Evolutionary conservation across 2,113 vertebrate genomes (phyloP).

Genomic region (Cygnus atratus): DNA sequence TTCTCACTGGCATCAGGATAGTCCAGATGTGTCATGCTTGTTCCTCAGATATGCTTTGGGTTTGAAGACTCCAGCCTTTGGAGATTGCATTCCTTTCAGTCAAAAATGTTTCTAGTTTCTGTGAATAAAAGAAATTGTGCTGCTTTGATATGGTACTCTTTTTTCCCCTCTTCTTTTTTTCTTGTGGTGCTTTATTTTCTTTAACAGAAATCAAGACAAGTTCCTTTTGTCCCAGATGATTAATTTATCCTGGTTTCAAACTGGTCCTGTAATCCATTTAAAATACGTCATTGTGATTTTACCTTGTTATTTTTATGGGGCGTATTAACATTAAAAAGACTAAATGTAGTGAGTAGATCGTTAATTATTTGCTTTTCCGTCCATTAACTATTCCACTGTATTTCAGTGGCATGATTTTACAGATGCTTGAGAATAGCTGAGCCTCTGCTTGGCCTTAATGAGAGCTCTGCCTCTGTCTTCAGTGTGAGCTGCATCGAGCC

Average conservation of each 20-base stretch:
- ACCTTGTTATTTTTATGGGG: neutral
- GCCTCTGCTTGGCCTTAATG: neutral
- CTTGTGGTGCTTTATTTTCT: neutral
- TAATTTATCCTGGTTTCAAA: neutral
- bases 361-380: neutral
- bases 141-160: neutral
- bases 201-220: neutral
- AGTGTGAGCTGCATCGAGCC: neutral
- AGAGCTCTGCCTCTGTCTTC: neutral
- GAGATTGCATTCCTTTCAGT: neutral
- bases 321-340: neutral
- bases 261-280: neutral
- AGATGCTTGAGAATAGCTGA: neutral
- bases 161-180: neutral
- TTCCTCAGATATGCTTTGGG: neutral
- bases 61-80: neutral
- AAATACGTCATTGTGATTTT: neutral
- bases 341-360: neutral
- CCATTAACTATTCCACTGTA: neutral
- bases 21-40: neutral
- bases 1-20: neutral
- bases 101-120: neutral
- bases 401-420: neutral
- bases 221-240: neutral
- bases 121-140: neutral